These are phyloP conservation scores for Dasysyrphus tricinctus DNA, from an alignment of 2,888 invertebrate genomes.

Conservation along the genomic window DNA sequence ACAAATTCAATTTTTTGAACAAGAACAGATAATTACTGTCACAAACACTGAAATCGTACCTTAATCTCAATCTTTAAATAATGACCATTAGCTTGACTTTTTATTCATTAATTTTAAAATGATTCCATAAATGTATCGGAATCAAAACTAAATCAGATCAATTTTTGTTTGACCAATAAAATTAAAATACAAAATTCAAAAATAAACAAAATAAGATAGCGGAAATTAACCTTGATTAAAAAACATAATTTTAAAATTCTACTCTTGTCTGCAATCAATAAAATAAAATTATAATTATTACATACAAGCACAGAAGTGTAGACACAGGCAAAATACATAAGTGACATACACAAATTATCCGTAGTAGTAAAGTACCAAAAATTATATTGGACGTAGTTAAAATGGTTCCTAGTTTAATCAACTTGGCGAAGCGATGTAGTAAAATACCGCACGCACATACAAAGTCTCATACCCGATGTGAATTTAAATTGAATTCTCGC, in stretches of 20 bases:
- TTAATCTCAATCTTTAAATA: too few species aligned
- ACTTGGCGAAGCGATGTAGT: slow-evolving; percentile 62
- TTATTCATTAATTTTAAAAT: neutral
- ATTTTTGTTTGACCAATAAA: slow-evolving; percentile 11
- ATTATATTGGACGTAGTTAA: slow-evolving; percentile 56
- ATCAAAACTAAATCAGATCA: slow-evolving; percentile 27
- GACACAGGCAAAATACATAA: slow-evolving; percentile 56
- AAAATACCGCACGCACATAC: slow-evolving; percentile 61
- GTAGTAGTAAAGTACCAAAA: slow-evolving; percentile 27
- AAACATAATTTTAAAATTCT: slow-evolving; percentile 59
- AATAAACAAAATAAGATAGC: slow-evolving; percentile 47
- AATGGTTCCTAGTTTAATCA: slow-evolving; percentile 66
- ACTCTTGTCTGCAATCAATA: slow-evolving; percentile 66
- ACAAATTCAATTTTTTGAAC: too few species aligned
- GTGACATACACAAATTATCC: neutral
- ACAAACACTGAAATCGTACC: too few species aligned
- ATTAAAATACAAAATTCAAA: slow-evolving; percentile 25
- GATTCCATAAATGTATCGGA: neutral
- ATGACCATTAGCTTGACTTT: too few species aligned
- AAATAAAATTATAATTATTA: slow-evolving; percentile 75
- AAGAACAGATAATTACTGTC: too few species aligned
- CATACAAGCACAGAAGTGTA: slow-evolving; percentile 56
- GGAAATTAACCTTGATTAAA: slow-evolving; percentile 71
- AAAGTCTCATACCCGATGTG: slow-evolving; percentile 35
- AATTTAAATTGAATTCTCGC: slow-evolving; percentile 56